Evolutionary conservation across 64 coral and sea anemone species (phyloP).

Genomic region (Montipora capricornis): DNA sequence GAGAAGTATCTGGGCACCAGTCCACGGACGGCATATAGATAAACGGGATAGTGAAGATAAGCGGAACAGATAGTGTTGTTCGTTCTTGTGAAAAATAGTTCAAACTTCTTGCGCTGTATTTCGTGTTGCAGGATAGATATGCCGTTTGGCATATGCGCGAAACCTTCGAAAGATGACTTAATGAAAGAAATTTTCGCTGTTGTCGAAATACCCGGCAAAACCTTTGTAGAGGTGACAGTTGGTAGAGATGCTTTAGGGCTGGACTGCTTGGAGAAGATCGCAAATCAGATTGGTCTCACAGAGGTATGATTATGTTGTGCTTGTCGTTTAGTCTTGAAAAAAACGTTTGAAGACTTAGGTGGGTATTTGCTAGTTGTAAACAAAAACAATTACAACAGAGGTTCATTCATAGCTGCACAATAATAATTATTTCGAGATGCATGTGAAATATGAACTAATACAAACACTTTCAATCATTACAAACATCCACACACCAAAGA

Average conservation of each 20-base stretch:
- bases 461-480: not conserved
- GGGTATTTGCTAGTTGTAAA: not conserved
- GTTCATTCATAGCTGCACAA: not conserved
- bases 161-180: conserved; percentile 43
- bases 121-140: conserved; percentile 37
- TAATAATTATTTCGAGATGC: not conserved
- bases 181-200: not conserved
- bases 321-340: not conserved
- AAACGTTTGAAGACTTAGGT: not conserved
- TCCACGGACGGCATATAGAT: not conserved
- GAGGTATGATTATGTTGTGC: not conserved
- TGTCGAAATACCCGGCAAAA: conserved; percentile 33
- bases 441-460: not conserved
- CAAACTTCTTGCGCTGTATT: not conserved
- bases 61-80: not conserved
- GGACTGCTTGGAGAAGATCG: conserved; percentile 14
- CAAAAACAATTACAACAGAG: not conserved
- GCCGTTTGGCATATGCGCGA: conserved; percentile 54
- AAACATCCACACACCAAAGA: not conserved
- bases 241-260: conserved; percentile 12
- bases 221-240: not conserved
- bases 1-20: conserved; percentile 13
- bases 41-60: not conserved
- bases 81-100: conserved; percentile 19
- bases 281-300: not conserved